Evolutionary conservation across 1,140 invertebrate genomes (phyloP).

Genomic region (Seison nebaliae): DNA sequence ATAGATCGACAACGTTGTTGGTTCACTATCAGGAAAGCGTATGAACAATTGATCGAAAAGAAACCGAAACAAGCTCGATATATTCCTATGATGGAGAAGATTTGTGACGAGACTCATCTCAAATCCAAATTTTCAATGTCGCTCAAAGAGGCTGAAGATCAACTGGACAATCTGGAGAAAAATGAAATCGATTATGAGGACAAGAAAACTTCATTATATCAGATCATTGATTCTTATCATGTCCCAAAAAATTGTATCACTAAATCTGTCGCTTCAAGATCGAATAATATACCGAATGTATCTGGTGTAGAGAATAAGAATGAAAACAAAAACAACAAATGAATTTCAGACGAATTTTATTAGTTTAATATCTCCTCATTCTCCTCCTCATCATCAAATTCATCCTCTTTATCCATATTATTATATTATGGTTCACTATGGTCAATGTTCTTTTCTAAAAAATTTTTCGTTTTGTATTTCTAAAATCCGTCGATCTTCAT

Average conservation of each 20-base stretch:
- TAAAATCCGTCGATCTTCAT: too few relatives aligned
- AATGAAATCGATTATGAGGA: not conserved
- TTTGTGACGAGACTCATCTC: not conserved
- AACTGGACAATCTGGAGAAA: too few relatives aligned
- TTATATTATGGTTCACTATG: not conserved
- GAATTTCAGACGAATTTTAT: not conserved
- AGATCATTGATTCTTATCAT: not conserved
- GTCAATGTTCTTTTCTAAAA: too few relatives aligned
- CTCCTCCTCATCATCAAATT: not conserved
- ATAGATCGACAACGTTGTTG: conserved; percentile 10
- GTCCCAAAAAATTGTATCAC: not conserved
- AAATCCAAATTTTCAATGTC: not conserved
- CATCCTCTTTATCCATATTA: not conserved
- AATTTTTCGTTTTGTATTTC: not conserved
- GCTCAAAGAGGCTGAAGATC: not conserved
- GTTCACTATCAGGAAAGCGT: conserved; percentile 5
- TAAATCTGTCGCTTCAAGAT: not conserved
- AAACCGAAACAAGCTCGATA: conserved; percentile 9
- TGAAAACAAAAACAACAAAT: not conserved
- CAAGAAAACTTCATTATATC: not conserved
- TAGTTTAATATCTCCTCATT: not conserved
- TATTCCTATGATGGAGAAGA: conserved; percentile 1
- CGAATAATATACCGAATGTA: not conserved
- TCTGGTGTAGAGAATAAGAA: not conserved
- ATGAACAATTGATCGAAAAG: not conserved